Conservation (phyloP, 2,888 invertebrate genomes). For the Dusona sp. region DNA sequence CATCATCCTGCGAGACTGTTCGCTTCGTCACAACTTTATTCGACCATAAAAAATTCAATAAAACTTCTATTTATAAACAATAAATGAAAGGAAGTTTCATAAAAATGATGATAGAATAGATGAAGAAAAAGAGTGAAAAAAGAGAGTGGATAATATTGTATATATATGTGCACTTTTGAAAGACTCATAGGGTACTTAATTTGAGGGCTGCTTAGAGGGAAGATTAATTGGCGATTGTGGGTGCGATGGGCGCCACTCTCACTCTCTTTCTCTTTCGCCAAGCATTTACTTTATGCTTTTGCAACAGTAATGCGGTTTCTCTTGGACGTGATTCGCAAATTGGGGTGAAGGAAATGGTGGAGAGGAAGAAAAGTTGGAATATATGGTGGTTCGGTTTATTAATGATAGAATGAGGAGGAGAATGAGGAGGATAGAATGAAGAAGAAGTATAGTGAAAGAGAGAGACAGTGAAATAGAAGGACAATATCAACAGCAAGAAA, state of each 20-base stretch:
- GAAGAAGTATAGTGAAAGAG: not conserved
- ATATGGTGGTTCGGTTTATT: constrained; percentile 40
- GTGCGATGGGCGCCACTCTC: constrained; percentile 76
- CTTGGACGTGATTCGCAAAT: constrained; percentile 63
- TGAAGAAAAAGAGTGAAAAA: constrained; percentile 21
- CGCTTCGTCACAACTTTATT: constrained; percentile 25
- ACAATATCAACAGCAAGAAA: constrained; percentile 54
- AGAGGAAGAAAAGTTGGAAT: constrained; percentile 28
- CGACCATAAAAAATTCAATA: not conserved
- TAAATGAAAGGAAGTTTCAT: not conserved
- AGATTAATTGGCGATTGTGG: constrained; percentile 83
- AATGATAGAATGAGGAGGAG: constrained; percentile 32
- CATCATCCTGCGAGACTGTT: constrained; percentile 48
- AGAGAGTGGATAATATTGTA: constrained; percentile 32
- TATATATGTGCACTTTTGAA: constrained; percentile 53
- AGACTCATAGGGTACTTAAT: constrained; percentile 75
- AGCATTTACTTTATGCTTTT: constrained; percentile 71
- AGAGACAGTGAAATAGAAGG: constrained; percentile 63
- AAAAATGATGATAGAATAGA: constrained; percentile 2
- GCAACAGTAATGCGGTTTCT: constrained; percentile 38
- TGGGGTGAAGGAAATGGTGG: constrained; percentile 36
- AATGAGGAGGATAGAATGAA: too few relatives aligned
- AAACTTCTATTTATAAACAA: constrained; percentile 15
- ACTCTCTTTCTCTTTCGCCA: constrained; percentile 38
- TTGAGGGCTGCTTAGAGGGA: constrained; percentile 79